A percentile compares a stretch with the other conserved stretches of the same genome.
Evolutionary conservation across 1,140 invertebrate genomes (phyloP).

Genomic region (Lordiphosa clarofinis): DNA sequence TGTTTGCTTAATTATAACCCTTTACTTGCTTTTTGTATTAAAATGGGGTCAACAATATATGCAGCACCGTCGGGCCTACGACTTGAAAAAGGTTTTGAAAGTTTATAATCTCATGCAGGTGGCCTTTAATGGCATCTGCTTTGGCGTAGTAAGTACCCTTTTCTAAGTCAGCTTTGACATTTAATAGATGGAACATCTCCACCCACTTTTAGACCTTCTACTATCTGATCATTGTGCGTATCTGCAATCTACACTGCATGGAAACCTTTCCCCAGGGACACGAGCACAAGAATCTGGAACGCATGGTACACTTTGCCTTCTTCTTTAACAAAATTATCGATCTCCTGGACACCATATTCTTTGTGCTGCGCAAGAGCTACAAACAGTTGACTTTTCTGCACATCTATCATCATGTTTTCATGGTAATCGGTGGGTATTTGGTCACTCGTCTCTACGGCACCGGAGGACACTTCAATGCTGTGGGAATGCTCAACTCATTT

Average conservation of each 20-base stretch:
- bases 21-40: slow-evolving; percentile 51
- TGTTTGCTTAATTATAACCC: slow-evolving; percentile 17
- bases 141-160: slow-evolving; percentile 31
- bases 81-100: slow-evolving; percentile 29
- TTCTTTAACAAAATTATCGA: slow-evolving; percentile 80
- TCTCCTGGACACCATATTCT: slow-evolving; percentile 89
- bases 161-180: background rate
- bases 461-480: slow-evolving; percentile 86
- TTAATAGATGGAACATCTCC: background rate
- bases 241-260: slow-evolving; percentile 49
- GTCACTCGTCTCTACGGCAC: slow-evolving; percentile 52
- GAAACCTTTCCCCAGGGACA: slow-evolving; percentile 46
- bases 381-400: slow-evolving; percentile 91
- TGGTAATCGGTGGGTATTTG: slow-evolving; percentile 18
- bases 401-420: slow-evolving; percentile 89
- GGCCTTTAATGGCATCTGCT: slow-evolving; percentile 40
- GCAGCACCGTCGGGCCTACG: slow-evolving; percentile 43
- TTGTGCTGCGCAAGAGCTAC: slow-evolving; percentile 91
- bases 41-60: slow-evolving; percentile 50
- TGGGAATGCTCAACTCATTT: slow-evolving; percentile 87
- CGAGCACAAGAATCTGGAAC: slow-evolving; percentile 36
- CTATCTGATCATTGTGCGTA: slow-evolving; percentile 32
- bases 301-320: slow-evolving; percentile 42
- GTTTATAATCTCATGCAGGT: slow-evolving; percentile 52
- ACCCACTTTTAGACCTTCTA: slow-evolving; percentile 32